Conservation (phyloP, 2,113 vertebrate genomes). For the Opisthocomus hoazin region DNA sequence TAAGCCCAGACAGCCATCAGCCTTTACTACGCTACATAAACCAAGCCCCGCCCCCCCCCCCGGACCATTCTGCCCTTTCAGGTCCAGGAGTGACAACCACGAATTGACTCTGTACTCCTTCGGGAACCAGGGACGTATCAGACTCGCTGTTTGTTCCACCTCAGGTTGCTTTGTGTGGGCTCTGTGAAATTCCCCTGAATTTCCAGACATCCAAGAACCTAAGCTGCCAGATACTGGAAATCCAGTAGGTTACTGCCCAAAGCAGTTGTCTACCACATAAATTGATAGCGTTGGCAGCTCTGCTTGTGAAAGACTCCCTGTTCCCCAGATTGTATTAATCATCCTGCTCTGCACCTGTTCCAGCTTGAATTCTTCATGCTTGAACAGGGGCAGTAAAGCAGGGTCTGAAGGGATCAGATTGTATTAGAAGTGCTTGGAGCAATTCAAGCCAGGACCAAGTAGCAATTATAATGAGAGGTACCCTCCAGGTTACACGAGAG, state of each 20-base stretch:
- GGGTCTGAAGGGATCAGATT: slow-evolving; percentile 49
- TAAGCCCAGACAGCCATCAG: neutral
- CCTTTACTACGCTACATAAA: neutral
- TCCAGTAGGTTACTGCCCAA: slow-evolving; percentile 54
- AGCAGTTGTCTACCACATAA: slow-evolving; percentile 67
- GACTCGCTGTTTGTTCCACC: neutral
- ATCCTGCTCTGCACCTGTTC: slow-evolving; percentile 62
- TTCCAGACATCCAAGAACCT: slow-evolving; percentile 21
- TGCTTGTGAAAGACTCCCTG: slow-evolving; percentile 55
- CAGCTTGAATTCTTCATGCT: slow-evolving; percentile 65
- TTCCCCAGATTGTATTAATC: slow-evolving; percentile 61
- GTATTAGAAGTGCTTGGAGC: slow-evolving; percentile 51
- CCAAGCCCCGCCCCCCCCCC: neutral
- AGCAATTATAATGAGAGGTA: slow-evolving; percentile 23
- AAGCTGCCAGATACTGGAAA: slow-evolving; percentile 41
- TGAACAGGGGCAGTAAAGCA: slow-evolving; percentile 54
- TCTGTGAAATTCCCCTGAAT: slow-evolving; percentile 45
- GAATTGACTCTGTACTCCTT: neutral
- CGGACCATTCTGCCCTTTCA: neutral
- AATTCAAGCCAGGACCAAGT: slow-evolving; percentile 19
- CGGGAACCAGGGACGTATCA: neutral
- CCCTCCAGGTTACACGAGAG: slow-evolving; percentile 37
- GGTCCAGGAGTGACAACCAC: neutral
- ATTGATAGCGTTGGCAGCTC: slow-evolving; percentile 61
- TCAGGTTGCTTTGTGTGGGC: neutral